phyloP scores from a whole-genome alignment of 2,888 invertebrate species.

The Yponomeuta malinellus region DNA sequence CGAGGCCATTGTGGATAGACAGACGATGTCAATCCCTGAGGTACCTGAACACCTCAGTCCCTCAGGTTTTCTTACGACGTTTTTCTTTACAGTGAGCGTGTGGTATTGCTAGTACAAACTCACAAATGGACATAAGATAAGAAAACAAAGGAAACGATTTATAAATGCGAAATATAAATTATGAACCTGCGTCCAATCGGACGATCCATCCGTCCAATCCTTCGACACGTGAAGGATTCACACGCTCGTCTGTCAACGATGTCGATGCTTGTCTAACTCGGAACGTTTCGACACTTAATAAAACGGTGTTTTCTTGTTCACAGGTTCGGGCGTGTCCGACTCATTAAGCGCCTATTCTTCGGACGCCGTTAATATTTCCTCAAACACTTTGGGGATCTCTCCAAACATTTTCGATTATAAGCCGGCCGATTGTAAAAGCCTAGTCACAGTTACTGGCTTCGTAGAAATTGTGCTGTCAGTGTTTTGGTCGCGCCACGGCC shows the following conservation, averaged over 20 bases:
- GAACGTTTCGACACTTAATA: conserved; percentile 15
- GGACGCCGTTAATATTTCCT: conserved; percentile 5
- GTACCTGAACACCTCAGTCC: no score
- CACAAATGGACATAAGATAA: no score
- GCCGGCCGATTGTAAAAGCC: not conserved
- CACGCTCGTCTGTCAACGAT: conserved; percentile 16
- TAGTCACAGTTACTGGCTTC: not conserved
- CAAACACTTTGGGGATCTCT: conserved; percentile 11
- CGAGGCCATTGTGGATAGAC: no score
- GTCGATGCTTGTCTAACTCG: conserved; percentile 10
- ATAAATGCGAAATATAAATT: no score
- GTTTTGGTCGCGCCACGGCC: conserved; percentile 20
- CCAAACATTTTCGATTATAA: conserved; percentile 12
- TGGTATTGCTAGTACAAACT: no score
- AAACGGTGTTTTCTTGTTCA: conserved; percentile 13
- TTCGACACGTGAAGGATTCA: not conserved
- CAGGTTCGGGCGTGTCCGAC: conserved; percentile 14
- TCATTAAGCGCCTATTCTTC: conserved; percentile 16
- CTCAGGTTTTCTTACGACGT: no score
- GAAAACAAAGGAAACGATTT: no score
- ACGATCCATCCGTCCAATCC: not conserved
- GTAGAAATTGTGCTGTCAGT: not conserved
- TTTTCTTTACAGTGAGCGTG: no score
- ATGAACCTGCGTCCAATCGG: no score
- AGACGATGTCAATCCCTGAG: no score